Percentiles rank a stretch among this genome's conserved stretches.
Conservation (phyloP, 37 sponge, comb jelly and placozoan genomes). For the Amphimedon queenslandica region DNA sequence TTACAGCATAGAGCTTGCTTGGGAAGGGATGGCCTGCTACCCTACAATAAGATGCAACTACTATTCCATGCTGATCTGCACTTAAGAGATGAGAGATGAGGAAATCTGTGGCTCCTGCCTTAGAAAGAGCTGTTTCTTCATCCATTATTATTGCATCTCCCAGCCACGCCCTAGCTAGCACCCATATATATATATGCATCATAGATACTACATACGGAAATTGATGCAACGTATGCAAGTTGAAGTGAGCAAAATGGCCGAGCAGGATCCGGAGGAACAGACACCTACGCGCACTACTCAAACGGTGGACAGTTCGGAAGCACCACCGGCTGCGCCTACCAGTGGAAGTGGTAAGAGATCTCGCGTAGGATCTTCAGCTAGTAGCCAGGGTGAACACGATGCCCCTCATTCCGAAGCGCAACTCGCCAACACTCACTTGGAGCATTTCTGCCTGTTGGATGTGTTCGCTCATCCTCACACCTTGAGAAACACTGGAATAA, state of each 20-base stretch:
- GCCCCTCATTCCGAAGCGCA: conserved; percentile 35
- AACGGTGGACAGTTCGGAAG: too few relatives aligned
- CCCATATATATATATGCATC: too few relatives aligned
- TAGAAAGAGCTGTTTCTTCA: too few relatives aligned
- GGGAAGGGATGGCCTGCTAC: conserved; percentile 41
- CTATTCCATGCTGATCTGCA: conserved; percentile 60
- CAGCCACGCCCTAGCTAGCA: too few relatives aligned
- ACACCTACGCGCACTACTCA: too few relatives aligned
- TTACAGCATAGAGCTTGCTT: conserved; percentile 75
- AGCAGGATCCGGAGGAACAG: too few relatives aligned
- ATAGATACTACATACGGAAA: too few relatives aligned
- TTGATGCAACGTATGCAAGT: too few relatives aligned
- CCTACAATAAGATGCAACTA: conserved; percentile 66
- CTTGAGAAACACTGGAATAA: conserved; percentile 70
- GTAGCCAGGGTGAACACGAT: background rate
- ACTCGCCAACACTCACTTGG: conserved; percentile 40
- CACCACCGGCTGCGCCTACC: too few relatives aligned
- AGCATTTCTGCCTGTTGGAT: conserved; percentile 51
- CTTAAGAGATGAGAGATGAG: conserved; percentile 39
- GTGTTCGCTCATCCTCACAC: conserved; percentile 17
- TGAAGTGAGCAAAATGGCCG: too few relatives aligned
- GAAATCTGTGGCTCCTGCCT: conserved; percentile 76
- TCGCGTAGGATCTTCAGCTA: background rate
- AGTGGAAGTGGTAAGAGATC: background rate
- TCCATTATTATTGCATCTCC: too few relatives aligned